Evolutionary conservation across 2,888 invertebrate genomes (phyloP), one percentile per base, ranked within the genome.

Genomic region (Leucophora obtusa): DNA sequence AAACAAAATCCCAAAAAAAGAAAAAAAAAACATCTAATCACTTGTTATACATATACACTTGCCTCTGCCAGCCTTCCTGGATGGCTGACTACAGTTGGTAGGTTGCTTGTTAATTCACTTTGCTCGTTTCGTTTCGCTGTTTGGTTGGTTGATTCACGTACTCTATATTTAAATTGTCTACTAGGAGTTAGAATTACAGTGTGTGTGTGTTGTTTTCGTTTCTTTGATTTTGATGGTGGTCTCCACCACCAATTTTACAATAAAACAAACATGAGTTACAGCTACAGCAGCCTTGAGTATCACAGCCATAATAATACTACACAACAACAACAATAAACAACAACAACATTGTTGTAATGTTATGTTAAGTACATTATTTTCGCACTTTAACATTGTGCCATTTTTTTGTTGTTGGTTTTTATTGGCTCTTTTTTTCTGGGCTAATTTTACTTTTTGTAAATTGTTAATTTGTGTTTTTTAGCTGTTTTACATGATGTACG

Each of bases 401-500:
- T 70, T 73, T 77, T 73, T 63, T 53, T 38, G 15, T 70, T 59
- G n/a, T 50, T 59, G 14, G 15, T 50, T 18, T n/a, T 62, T 70
- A 69, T 53, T 70, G 2, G 38, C 9, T 43, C 18, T 59, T 47
- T 65, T 38, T 72, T 66, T 79, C 62, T 75, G 66, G 69, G 53
- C 17, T 69, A 54, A 73, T 59, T 53, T 65, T 56, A 21, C 9
- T 63, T 38, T 53, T 50, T 3, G 81, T 81, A 81, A 77, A 81
- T 82, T 83, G 83, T 83, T 84, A 84, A 84, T 87, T 87, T 85
- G 85, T 86, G 84, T 87, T 86, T 86, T 87, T 87, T 84, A 85
- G 84, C 83, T 87, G 87, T 87, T 86, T 86, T 85, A 87, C 86
- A 87, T 83, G 86, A 84, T 87, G 87, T 87, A 86, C 87, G 87